A percentile compares a stretch with the other conserved stretches of the same genome.
Conservation (phyloP, 2,888 invertebrate genomes). For the Cataglyphis altisquamis region DNA sequence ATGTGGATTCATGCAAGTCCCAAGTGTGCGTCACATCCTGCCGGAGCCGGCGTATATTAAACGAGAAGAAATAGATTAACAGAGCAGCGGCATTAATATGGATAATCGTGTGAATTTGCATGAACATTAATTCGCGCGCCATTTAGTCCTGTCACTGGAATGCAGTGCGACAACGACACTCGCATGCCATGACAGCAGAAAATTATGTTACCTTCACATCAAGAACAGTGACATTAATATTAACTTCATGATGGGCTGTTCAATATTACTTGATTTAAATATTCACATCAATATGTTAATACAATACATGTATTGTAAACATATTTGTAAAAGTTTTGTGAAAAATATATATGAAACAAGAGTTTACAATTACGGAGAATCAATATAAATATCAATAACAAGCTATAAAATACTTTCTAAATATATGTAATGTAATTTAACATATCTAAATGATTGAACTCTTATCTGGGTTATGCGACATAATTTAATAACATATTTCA, state of each 20-base stretch:
- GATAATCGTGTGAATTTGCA: constrained; percentile 55
- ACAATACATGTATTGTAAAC: not conserved
- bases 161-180: constrained; percentile 45
- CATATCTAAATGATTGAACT: not conserved
- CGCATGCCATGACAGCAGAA: constrained; percentile 44
- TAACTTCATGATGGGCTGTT: not conserved
- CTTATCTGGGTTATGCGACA: not conserved
- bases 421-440: not conserved
- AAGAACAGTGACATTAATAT: constrained; percentile 47
- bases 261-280: constrained; percentile 31
- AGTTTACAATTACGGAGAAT: not conserved
- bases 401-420: not conserved
- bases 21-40: constrained; percentile 6
- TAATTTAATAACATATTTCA: not conserved
- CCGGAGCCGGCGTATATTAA: constrained; percentile 28
- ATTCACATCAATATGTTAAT: not conserved
- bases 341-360: not conserved
- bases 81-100: constrained; percentile 53
- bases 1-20: constrained; percentile 48
- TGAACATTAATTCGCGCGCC: constrained; percentile 55
- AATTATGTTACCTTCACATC: constrained; percentile 52
- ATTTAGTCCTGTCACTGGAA: constrained; percentile 51
- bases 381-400: not conserved
- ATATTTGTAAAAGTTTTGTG: not conserved
- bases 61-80: constrained; percentile 53